Base-by-base conservation (phyloP, 1,140 invertebrate genomes). In the Heterodera schachtii region DNA sequence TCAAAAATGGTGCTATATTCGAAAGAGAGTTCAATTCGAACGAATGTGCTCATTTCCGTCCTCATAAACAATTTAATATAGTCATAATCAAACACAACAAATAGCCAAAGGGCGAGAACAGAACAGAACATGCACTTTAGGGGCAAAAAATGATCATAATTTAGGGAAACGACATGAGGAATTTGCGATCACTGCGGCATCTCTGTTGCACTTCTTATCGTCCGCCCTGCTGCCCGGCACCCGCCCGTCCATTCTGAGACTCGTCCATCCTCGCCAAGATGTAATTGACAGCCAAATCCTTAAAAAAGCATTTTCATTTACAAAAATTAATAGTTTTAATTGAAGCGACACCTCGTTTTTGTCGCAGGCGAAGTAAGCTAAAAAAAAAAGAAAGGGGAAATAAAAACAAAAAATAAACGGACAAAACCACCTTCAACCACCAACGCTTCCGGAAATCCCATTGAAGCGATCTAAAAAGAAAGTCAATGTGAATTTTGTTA, bases 351-450 rank as follows among this genome's bases (percentile, higher is more conserved):
- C 57, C 57, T 98, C 96, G 92, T 98, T 97, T 90, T 98, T 98
- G 91, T 98, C 96, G 92, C 97, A 98, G n/a, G 96, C 96, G 92
- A 98, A 98, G 90, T 98, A 98, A 57, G 97, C 97, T 78, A 3
- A 70, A 78, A 78, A 66, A 16, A 7, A 44, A 64, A 57, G 13
- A 67, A 41, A 9, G 52, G 41, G 6, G 41, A 46, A 77, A 19
- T 2, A 41, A 77, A 78, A 7, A 7, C 31, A 31, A 6, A 44
- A 44, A 11, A 31, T 11, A 77, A 78, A 11, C 16, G 19, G 64
- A 19, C 4, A 31, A 11, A 41, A 9, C 8, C 16, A 67, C 76
- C 76, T 93, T 98, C 96, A 84, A 99, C 93, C 70, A 97, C 96
- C 91, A 98, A 93, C 90, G 96, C 94, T 92, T 99, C 97, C 8